Evolutionary conservation across 2,797 vertebrate genomes (phyloP).

Genomic region (Pempheris klunzingeri): DNA sequence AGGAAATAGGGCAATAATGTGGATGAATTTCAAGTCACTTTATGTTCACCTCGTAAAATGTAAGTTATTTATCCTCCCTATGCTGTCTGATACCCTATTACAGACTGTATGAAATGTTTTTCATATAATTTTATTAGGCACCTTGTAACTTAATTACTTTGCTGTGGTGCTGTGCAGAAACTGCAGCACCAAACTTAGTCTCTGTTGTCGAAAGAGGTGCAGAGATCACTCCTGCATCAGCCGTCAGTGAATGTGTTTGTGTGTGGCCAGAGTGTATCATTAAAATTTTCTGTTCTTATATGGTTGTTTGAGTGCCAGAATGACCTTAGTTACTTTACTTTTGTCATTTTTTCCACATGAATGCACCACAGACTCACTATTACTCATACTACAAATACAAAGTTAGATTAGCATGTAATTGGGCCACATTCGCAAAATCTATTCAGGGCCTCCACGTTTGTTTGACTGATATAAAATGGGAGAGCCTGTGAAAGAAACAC

Average conservation of each 20-base stretch:
- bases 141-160: constrained; percentile 50
- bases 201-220: neutral
- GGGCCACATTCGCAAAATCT: constrained; percentile 21
- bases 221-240: constrained; percentile 1
- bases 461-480: constrained; percentile 37
- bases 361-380: neutral
- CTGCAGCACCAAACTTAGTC: constrained; percentile 2
- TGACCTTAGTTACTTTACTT: neutral
- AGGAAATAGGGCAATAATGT: constrained; percentile 22
- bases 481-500: constrained; percentile 12
- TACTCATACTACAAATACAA: neutral
- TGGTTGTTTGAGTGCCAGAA: neutral
- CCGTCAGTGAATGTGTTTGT: constrained; percentile 13
- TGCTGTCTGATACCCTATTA: constrained; percentile 21
- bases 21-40: constrained; percentile 33
- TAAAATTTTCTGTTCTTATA: neutral
- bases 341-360: neutral
- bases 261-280: neutral
- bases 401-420: constrained; percentile 47
- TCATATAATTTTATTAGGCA: constrained; percentile 5
- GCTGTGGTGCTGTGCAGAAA: constrained; percentile 35
- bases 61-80: constrained; percentile 27
- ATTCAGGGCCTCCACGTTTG: constrained; percentile 2
- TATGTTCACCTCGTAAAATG: constrained; percentile 55
- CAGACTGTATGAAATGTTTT: constrained; percentile 38